phyloP scores from a whole-genome alignment of 1,140 invertebrate genomes.

The Pseudachorutes palmiensis region DNA sequence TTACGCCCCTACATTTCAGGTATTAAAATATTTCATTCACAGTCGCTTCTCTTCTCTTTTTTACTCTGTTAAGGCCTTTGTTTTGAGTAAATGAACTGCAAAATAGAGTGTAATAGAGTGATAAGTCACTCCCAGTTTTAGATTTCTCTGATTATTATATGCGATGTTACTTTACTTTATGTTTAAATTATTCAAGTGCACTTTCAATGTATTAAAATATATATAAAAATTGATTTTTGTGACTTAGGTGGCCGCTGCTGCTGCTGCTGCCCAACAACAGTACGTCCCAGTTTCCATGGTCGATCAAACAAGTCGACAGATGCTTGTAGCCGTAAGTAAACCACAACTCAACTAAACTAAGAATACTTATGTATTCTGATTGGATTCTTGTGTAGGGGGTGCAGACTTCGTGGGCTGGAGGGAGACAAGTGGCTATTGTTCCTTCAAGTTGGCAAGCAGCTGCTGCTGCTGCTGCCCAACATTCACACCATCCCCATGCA shows the following conservation, averaged over 20 bases:
- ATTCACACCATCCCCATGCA: constrained; percentile 40
- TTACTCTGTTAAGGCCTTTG: background rate
- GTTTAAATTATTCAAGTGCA: too few species aligned
- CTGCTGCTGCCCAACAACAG: constrained; percentile 57
- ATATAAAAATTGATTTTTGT: too few species aligned
- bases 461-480: constrained; percentile 58
- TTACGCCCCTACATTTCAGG: constrained; percentile 70
- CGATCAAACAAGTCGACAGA: constrained; percentile 52
- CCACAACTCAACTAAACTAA: background rate
- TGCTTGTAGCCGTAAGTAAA: constrained; percentile 46
- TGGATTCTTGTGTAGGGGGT: constrained; percentile 55
- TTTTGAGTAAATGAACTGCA: background rate
- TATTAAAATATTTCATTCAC: constrained; percentile 12
- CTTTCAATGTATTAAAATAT: too few species aligned
- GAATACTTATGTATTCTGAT: too few species aligned
- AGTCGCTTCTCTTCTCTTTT: background rate
- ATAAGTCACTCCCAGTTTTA: too few species aligned
- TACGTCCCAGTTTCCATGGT: constrained; percentile 89
- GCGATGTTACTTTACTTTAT: background rate
- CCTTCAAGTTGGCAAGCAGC: constrained; percentile 80
- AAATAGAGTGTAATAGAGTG: background rate
- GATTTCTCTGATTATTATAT: background rate
- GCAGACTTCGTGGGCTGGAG: constrained; percentile 68
- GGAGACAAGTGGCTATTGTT: constrained; percentile 65
- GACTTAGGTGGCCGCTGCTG: constrained; percentile 41